A percentile compares a stretch with the other conserved stretches of the same genome.
Conservation (phyloP, 2,797 vertebrate species). For the Scarus forsteni region DNA sequence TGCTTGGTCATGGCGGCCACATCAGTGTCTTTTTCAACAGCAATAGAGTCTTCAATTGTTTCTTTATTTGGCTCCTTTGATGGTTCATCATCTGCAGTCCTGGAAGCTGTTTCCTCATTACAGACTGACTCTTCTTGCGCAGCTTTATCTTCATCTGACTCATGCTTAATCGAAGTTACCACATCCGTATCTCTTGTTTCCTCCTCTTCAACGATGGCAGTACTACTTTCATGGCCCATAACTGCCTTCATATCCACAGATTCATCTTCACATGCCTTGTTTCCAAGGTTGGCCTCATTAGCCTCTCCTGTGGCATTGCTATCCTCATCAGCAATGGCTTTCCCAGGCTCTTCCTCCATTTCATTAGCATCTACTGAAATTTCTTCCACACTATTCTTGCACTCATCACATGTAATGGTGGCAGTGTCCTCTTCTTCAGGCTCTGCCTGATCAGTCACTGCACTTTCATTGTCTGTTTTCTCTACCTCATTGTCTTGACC, state of each 20-base stretch:
- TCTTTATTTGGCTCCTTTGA: background rate
- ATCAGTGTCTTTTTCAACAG: background rate
- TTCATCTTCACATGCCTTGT: conserved; percentile 46
- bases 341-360: background rate
- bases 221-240: background rate
- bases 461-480: background rate
- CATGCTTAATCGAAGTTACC: conserved; percentile 14
- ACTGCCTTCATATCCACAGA: background rate
- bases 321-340: background rate
- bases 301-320: conserved; percentile 6
- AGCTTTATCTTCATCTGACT: conserved; percentile 29
- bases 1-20: conserved; percentile 2
- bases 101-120: conserved; percentile 14
- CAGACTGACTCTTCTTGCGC: background rate
- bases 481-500: background rate
- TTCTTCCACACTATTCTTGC: background rate
- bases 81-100: conserved; percentile 15
- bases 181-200: conserved; percentile 8
- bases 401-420: background rate
- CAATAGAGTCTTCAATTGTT: background rate
- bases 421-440: background rate
- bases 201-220: conserved; percentile 2
- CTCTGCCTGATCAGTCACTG: background rate
- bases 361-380: background rate
- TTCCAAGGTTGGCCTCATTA: conserved; percentile 6